Conservation (phyloP, 1,140 invertebrate species). For the Drosophila parvula region DNA sequence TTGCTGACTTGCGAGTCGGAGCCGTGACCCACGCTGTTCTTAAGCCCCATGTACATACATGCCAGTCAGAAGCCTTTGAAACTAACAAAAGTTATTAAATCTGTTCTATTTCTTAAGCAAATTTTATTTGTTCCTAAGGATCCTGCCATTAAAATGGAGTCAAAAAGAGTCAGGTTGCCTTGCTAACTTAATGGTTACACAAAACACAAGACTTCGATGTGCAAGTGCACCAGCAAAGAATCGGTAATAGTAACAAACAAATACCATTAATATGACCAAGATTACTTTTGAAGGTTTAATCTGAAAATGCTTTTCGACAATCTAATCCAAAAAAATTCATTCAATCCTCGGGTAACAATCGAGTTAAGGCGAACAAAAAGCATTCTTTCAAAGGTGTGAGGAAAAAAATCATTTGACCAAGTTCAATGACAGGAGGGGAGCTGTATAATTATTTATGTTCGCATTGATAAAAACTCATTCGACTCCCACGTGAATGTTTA, state of each 20-base stretch:
- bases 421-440: slow-evolving; percentile 42
- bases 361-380: slow-evolving; percentile 26
- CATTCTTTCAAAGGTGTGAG: slow-evolving; percentile 26
- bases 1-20: no score
- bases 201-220: background rate
- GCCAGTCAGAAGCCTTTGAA: no score
- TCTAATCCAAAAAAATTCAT: slow-evolving; percentile 18
- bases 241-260: background rate
- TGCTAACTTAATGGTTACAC: no score
- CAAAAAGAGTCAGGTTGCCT: no score
- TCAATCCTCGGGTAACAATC: slow-evolving; percentile 12
- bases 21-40: no score
- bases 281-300: slow-evolving; percentile 9
- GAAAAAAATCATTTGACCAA: slow-evolving; percentile 10
- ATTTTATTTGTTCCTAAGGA: no score
- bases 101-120: no score
- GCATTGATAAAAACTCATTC: slow-evolving; percentile 38
- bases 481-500: slow-evolving; percentile 32
- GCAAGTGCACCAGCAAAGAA: background rate
- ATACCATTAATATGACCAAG: background rate
- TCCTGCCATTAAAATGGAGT: no score
- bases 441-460: slow-evolving; percentile 37
- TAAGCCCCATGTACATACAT: no score
- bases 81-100: no score
- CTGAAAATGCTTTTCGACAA: slow-evolving; percentile 15